Conservation (phyloP, 1,140 invertebrate species). For the Rhagoletis pomonella region DNA sequence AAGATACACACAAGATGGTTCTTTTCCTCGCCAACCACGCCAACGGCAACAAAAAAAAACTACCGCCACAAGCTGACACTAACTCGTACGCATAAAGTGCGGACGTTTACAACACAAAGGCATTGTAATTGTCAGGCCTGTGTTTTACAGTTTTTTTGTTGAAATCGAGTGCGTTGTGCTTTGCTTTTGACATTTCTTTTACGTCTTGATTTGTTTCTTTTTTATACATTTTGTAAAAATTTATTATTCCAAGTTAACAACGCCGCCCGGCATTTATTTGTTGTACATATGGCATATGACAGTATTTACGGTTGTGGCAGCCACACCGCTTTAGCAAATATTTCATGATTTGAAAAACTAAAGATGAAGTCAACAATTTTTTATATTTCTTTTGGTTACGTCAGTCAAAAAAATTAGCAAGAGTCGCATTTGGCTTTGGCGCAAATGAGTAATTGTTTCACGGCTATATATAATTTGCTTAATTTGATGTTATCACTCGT, state of each 20-base stretch:
- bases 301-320: not conserved
- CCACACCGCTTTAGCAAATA: not conserved
- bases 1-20: not conserved
- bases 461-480: too few relatives aligned
- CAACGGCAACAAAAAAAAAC: not conserved
- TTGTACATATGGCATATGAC: not conserved
- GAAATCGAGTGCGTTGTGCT: not conserved
- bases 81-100: not conserved
- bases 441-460: too few relatives aligned
- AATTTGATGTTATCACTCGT: too few relatives aligned
- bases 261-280: not conserved
- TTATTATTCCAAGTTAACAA: not conserved
- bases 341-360: not conserved
- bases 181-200: constrained; percentile 10
- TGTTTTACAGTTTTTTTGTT: not conserved
- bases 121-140: not conserved
- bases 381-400: constrained; percentile 7
- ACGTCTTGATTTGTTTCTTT: not conserved
- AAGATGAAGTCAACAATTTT: not conserved
- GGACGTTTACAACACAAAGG: constrained; percentile 4
- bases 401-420: not conserved
- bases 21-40: not conserved
- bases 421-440: not conserved
- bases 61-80: not conserved
- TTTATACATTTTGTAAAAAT: not conserved